These are phyloP conservation scores for Sander vitreus DNA, from an alignment of 2,113 vertebrate genomes.

Conservation along the genomic window DNA sequence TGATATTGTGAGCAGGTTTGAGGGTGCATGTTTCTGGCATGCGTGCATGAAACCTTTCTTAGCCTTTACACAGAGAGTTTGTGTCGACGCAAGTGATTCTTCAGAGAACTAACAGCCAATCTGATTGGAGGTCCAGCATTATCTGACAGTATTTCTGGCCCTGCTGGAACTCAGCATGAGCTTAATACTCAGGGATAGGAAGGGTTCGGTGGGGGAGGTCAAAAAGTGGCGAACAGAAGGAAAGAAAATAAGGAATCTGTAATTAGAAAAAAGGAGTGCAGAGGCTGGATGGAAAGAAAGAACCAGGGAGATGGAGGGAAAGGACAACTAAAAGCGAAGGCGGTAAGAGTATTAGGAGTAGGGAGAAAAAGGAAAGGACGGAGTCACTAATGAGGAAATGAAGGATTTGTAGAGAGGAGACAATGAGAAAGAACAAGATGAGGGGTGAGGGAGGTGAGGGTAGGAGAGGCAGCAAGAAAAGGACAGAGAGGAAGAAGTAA, in stretches of 20 bases:
- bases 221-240: background rate
- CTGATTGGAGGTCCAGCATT: constrained; percentile 38
- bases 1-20: constrained; percentile 11
- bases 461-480: constrained; percentile 6
- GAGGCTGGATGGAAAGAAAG: constrained; percentile 4
- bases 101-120: constrained; percentile 14
- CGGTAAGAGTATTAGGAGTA: constrained; percentile 9
- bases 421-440: constrained; percentile 26
- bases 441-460: constrained; percentile 9
- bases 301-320: background rate
- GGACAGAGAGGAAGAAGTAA: background rate
- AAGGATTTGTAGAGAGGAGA: constrained; percentile 36
- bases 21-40: background rate
- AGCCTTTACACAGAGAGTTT: background rate
- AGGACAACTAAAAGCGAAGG: background rate
- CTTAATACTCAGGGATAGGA: constrained; percentile 48
- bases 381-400: constrained; percentile 43
- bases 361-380: constrained; percentile 1
- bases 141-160: constrained; percentile 55
- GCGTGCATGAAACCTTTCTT: background rate
- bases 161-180: constrained; percentile 44
- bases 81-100: constrained; percentile 14
- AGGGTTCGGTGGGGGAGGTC: constrained; percentile 24
- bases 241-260: constrained; percentile 22
- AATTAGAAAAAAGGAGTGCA: constrained; percentile 18